Conservation (phyloP, 2,888 invertebrate genomes). For the Schizaphis graminum region DNA sequence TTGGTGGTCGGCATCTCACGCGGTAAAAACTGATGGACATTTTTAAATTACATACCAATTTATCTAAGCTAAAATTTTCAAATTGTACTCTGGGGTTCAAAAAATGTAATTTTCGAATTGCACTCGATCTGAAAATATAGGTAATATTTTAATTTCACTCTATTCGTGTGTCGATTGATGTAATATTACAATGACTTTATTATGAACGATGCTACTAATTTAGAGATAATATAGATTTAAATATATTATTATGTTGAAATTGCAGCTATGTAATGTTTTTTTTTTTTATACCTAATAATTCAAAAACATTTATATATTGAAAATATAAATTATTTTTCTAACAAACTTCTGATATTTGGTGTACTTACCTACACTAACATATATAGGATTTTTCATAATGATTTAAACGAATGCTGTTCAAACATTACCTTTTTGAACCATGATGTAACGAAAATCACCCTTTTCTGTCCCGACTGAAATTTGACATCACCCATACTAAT, state of each 20-base stretch:
- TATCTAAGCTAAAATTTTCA: neutral
- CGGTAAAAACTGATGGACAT: neutral
- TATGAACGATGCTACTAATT: too few relatives aligned
- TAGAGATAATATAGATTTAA: too few relatives aligned
- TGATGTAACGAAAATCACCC: neutral
- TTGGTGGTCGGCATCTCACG: neutral
- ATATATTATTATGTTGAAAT: neutral
- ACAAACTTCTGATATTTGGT: neutral
- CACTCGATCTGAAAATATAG: neutral
- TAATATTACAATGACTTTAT: too few relatives aligned
- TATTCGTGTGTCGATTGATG: too few relatives aligned
- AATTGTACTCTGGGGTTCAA: neutral
- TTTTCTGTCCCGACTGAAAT: neutral
- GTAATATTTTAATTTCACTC: too few relatives aligned
- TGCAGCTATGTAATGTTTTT: neutral
- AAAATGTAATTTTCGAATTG: neutral
- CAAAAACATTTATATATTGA: too few relatives aligned
- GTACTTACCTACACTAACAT: rapidly evolving
- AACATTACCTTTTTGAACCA: too few relatives aligned
- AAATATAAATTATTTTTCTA: neutral
- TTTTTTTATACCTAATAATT: too few relatives aligned
- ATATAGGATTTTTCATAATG: neutral
- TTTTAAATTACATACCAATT: neutral
- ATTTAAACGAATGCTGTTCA: neutral
- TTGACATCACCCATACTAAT: neutral